Conservation (phyloP, 2,888 invertebrate genomes). For the Ectobius pallidus region DNA sequence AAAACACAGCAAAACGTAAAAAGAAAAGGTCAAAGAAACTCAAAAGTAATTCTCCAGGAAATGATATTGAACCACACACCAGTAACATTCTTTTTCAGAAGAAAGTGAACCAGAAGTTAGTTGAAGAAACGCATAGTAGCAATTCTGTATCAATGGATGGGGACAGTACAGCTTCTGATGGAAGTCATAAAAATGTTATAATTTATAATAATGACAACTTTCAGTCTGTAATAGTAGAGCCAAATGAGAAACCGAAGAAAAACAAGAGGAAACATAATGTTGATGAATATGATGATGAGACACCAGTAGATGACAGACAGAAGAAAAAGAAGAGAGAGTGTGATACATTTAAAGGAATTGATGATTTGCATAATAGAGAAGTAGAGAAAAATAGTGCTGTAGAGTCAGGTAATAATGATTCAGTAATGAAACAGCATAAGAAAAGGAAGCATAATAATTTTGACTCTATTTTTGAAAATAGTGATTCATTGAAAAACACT, state of each 20-base stretch:
- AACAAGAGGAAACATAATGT: slow-evolving; percentile 4
- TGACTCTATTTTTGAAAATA: too few relatives aligned
- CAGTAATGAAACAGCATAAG: slow-evolving; percentile 14
- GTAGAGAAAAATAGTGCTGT: background rate
- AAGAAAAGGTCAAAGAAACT: too few relatives aligned
- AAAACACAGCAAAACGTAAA: too few relatives aligned
- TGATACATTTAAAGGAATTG: slow-evolving; percentile 19
- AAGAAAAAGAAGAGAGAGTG: slow-evolving; percentile 40
- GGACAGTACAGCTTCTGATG: too few relatives aligned
- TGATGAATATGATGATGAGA: slow-evolving; percentile 42
- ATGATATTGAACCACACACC: too few relatives aligned
- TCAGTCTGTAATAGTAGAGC: slow-evolving; percentile 19
- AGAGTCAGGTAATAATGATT: too few relatives aligned
- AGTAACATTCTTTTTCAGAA: too few relatives aligned
- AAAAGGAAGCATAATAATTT: slow-evolving; percentile 30
- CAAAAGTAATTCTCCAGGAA: too few relatives aligned
- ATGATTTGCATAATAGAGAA: slow-evolving; percentile 41
- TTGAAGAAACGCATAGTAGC: too few relatives aligned
- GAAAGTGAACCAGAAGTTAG: too few relatives aligned
- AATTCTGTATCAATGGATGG: too few relatives aligned
- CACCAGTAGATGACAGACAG: slow-evolving; percentile 46
- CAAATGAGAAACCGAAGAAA: slow-evolving; percentile 48
- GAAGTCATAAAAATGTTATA: background rate
- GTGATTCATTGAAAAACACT: too few relatives aligned
- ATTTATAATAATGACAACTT: background rate